Conservation (phyloP, 2,113 vertebrate species). For the Pelvicachromis taeniatus region DNA sequence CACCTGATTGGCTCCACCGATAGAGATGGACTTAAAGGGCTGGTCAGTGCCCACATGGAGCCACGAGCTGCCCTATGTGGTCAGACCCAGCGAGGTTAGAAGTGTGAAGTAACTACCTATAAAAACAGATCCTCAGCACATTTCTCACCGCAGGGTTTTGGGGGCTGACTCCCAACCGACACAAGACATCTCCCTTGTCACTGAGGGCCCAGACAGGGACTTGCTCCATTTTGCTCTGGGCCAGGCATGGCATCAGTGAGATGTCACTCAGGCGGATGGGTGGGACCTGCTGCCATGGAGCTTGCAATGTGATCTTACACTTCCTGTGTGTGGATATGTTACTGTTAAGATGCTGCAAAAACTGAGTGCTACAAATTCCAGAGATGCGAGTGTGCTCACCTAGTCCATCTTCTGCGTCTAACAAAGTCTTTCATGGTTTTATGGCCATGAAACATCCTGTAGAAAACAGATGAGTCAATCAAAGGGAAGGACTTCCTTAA, state of each 20-base stretch:
- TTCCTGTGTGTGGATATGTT: slow-evolving; percentile 72
- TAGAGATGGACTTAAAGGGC: slow-evolving; percentile 88
- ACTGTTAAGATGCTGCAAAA: neutral
- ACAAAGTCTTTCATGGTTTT: slow-evolving; percentile 99
- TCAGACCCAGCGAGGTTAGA: neutral
- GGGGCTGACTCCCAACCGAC: slow-evolving; percentile 83
- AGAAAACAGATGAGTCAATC: neutral
- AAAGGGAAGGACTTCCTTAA: neutral
- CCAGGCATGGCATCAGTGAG: slow-evolving; percentile 84
- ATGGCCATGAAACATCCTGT: slow-evolving; percentile 90
- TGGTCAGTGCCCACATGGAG: slow-evolving; percentile 95
- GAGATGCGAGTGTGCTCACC: slow-evolving; percentile 63
- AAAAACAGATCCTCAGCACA: neutral
- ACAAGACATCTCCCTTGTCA: slow-evolving; percentile 94
- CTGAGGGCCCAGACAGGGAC: slow-evolving; percentile 91
- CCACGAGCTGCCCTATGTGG: slow-evolving; percentile 88
- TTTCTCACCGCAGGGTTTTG: slow-evolving; percentile 83
- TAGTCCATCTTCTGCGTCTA: slow-evolving; percentile 88
- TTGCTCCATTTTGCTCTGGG: slow-evolving; percentile 69
- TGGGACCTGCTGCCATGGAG: slow-evolving; percentile 89
- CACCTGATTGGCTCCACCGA: slow-evolving; percentile 88
- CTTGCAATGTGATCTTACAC: slow-evolving; percentile 84
- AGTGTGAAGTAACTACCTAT: neutral
- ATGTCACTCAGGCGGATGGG: slow-evolving; percentile 86
- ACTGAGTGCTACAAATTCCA: neutral